Percentiles rank a stretch among this genome's conserved stretches.
Conservation (phyloP, 1,140 invertebrate species). For the Planococcus citri region DNA sequence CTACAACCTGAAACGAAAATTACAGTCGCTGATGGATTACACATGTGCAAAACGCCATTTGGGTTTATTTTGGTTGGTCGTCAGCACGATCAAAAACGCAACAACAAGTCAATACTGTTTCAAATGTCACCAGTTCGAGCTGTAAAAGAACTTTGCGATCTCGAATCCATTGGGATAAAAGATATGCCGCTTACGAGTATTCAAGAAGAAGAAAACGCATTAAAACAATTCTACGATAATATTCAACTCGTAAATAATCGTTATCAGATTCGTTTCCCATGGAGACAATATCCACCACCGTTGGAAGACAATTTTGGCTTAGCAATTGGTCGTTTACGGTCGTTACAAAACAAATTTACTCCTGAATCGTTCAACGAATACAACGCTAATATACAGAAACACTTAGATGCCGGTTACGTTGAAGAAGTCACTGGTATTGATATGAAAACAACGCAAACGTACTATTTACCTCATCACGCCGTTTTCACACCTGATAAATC, state of each 20-base stretch:
- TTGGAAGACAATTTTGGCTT: not conserved
- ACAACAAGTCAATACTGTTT: no score
- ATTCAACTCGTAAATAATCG: not conserved
- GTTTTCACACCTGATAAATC: not conserved
- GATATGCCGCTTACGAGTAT: not conserved
- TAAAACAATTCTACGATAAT: not conserved
- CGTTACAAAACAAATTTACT: not conserved
- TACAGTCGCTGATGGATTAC: no score
- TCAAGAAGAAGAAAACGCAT: not conserved
- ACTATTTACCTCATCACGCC: constrained; percentile 1
- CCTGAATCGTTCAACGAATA: not conserved
- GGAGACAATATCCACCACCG: not conserved
- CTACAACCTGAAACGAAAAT: no score
- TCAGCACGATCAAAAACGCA: no score
- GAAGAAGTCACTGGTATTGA: not conserved
- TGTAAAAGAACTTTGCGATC: not conserved
- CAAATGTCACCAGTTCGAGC: not conserved
- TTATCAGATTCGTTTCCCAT: not conserved
- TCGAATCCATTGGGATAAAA: not conserved
- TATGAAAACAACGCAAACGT: not conserved
- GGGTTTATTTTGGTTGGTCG: no score
- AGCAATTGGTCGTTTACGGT: not conserved
- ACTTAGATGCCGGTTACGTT: not conserved
- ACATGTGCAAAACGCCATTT: no score
- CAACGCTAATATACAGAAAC: not conserved